Percentiles rank a stretch among this genome's conserved stretches.
phyloP scores from a whole-genome alignment of 2,113 vertebrate genomes.

The Sigmodon hispidus region DNA sequence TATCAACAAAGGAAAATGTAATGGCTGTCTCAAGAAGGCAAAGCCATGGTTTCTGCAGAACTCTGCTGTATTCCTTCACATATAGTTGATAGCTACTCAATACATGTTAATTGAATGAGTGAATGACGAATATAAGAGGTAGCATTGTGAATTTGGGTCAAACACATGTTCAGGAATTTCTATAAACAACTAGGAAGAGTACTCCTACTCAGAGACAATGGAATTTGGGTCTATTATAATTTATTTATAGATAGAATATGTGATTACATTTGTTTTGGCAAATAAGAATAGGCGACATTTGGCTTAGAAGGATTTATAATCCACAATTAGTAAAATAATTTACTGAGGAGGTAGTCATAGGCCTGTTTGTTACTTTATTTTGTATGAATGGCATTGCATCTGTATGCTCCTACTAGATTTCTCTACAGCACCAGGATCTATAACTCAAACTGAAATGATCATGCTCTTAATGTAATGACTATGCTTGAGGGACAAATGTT shows the following conservation, averaged over 20 bases:
- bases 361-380: too few species aligned
- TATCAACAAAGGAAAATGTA: not conserved
- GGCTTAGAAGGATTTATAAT: conserved; percentile 32
- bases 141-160: not conserved
- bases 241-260: not conserved
- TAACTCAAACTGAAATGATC: not conserved
- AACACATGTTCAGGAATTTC: not conserved
- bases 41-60: not conserved
- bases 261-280: not conserved
- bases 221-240: not conserved
- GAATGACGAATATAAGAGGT: not conserved
- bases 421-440: not conserved
- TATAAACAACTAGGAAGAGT: conserved; percentile 19
- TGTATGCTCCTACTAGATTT: conserved; percentile 4
- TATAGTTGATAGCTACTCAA: not conserved
- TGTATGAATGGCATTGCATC: not conserved
- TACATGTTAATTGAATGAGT: not conserved
- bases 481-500: not conserved
- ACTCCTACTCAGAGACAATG: not conserved
- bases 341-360: not conserved
- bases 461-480: conserved; percentile 7
- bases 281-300: not conserved
- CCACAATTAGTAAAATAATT: not conserved
- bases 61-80: not conserved
- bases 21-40: not conserved